These are phyloP conservation scores for Apocrypta bakeri DNA, from an alignment of 1,140 invertebrate genomes.

Conservation along the genomic window DNA sequence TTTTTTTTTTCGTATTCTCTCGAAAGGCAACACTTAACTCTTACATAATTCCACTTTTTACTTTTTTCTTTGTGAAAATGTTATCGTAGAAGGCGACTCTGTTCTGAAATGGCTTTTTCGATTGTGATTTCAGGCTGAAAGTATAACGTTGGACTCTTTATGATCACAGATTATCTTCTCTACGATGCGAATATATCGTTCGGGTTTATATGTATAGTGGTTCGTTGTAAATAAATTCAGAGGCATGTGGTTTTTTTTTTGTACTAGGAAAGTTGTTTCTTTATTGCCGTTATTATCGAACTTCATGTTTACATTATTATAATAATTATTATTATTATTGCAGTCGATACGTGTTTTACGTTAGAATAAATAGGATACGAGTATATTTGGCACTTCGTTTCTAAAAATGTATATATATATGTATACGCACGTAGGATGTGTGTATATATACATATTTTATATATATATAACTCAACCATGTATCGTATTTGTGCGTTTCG, in stretches of 20 bases:
- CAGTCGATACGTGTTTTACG: not conserved
- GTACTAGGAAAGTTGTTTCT: slow-evolving; percentile 51
- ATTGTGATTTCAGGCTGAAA: slow-evolving; percentile 28
- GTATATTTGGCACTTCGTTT: slow-evolving; percentile 41
- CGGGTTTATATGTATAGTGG: not conserved
- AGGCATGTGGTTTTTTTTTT: slow-evolving; percentile 29
- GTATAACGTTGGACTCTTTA: slow-evolving; percentile 35
- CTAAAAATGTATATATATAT: slow-evolving; percentile 5
- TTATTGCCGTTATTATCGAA: slow-evolving; percentile 51
- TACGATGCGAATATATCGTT: slow-evolving; percentile 23
- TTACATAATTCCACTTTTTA: not conserved
- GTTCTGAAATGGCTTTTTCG: slow-evolving; percentile 64
- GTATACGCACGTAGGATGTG: not conserved
- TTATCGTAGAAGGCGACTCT: slow-evolving; percentile 46
- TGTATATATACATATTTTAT: not conserved
- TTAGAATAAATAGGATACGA: not conserved
- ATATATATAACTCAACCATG: too few species aligned
- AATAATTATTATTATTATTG: not conserved
- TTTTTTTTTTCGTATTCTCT: not conserved
- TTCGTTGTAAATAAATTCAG: slow-evolving; percentile 27
- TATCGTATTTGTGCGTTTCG: too few species aligned
- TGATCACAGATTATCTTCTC: slow-evolving; percentile 53
- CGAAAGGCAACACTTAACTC: not conserved
- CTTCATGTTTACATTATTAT: slow-evolving; percentile 45
- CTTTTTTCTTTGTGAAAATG: not conserved